Evolutionary conservation across 2,113 vertebrate species (phyloP).

Genomic region (Amphiprion percula): DNA sequence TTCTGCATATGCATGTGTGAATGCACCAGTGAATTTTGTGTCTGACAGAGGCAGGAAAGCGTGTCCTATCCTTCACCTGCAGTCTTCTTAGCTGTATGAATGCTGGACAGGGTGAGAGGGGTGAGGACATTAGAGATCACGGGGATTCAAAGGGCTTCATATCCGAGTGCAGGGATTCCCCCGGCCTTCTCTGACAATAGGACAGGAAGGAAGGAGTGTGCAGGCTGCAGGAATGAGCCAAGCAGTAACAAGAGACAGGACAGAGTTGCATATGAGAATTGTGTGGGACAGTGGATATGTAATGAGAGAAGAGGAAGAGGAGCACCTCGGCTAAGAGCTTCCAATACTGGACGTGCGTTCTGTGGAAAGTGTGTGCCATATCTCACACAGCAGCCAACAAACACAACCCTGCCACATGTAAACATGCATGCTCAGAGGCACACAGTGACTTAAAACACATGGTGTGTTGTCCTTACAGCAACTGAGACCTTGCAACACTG

Average conservation of each 20-base stretch:
- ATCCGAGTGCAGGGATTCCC: constrained; percentile 82
- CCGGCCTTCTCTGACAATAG: constrained; percentile 77
- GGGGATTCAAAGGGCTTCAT: constrained; percentile 53
- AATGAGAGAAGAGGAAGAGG: constrained; percentile 7
- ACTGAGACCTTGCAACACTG: too few species aligned
- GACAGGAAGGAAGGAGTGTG: constrained; percentile 81
- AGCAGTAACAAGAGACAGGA: constrained; percentile 62
- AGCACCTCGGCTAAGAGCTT: constrained; percentile 24
- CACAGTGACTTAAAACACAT: neutral
- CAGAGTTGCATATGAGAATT: constrained; percentile 32
- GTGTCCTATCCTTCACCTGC: constrained; percentile 75
- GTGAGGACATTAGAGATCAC: constrained; percentile 60
- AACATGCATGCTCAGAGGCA: neutral
- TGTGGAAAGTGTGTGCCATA: neutral
- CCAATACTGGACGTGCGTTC: neutral
- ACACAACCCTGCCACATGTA: too few species aligned
- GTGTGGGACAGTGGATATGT: neutral
- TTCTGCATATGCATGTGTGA: constrained; percentile 2
- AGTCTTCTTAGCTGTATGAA: constrained; percentile 55
- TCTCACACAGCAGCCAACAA: too few species aligned
- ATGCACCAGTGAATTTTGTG: neutral
- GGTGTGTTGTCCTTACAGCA: too few species aligned
- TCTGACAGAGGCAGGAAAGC: constrained; percentile 46
- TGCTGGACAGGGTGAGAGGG: constrained; percentile 34
- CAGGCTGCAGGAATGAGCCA: constrained; percentile 54